These are phyloP conservation scores for Drosophila pseudotalamancana DNA, from an alignment of 2,888 invertebrate genomes.

Conservation along the genomic window DNA sequence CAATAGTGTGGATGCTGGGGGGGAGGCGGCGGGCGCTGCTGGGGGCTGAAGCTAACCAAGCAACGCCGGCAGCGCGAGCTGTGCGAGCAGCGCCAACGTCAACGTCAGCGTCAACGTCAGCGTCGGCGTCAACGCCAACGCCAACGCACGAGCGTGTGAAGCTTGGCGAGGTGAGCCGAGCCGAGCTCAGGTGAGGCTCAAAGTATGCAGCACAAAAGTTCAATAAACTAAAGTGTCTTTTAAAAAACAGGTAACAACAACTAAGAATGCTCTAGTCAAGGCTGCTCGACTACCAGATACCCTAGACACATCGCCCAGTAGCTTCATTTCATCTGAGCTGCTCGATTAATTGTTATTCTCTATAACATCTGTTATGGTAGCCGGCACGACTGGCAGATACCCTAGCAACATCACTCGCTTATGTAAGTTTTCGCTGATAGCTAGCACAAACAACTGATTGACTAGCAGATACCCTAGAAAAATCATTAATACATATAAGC, in stretches of 20 bases:
- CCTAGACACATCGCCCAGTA: not conserved
- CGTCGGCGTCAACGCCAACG: slow-evolving; percentile 24
- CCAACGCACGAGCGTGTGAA: slow-evolving; percentile 54
- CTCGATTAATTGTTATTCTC: no score
- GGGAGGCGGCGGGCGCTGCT: not conserved
- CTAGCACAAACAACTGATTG: no score
- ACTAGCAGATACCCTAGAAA: no score
- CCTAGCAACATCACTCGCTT: no score
- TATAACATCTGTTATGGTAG: no score
- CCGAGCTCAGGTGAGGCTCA: slow-evolving; percentile 41
- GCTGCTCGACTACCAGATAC: slow-evolving; percentile 22
- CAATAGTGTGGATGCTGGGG: slow-evolving; percentile 50
- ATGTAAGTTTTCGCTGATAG: no score
- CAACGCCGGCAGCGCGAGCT: slow-evolving; percentile 31
- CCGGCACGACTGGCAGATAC: no score
- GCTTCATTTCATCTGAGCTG: no score
- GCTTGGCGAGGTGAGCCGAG: slow-evolving; percentile 27
- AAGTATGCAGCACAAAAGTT: slow-evolving; percentile 75
- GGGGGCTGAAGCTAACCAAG: slow-evolving; percentile 25
- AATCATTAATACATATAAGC: no score
- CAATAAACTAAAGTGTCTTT: slow-evolving; percentile 77
- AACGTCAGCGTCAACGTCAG: slow-evolving; percentile 4
- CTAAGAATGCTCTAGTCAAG: slow-evolving; percentile 38
- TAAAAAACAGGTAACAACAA: slow-evolving; percentile 60
- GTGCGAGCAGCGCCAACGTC: not conserved